A percentile compares a stretch with the other conserved stretches of the same genome.
These are phyloP conservation scores for Rousettus madagascariensis DNA, from an alignment of 2,797 vertebrate genomes.

Conservation along the genomic window DNA sequence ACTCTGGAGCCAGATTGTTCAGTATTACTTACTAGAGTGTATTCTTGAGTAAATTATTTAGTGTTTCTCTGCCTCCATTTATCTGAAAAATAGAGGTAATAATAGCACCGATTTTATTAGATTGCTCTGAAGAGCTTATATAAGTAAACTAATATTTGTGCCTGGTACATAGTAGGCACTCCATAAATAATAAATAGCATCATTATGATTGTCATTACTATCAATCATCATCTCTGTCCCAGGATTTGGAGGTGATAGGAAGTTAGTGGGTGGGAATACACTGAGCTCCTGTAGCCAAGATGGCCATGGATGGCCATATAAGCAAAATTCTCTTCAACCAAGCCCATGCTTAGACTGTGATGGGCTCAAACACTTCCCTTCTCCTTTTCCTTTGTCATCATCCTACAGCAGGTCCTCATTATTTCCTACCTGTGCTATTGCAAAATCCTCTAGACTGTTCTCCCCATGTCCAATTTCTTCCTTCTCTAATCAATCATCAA, in stretches of 20 bases:
- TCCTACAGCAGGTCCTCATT: background rate
- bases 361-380: background rate
- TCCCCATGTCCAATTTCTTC: background rate
- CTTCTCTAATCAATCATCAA: background rate
- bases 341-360: background rate
- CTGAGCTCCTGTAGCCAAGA: background rate
- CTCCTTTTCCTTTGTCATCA: background rate
- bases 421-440: background rate
- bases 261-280: background rate
- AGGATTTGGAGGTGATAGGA: background rate
- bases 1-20: background rate
- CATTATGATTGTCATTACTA: background rate
- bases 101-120: background rate
- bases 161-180: background rate
- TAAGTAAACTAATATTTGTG: background rate
- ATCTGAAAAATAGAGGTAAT: background rate
- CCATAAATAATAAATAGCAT: background rate
- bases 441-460: background rate
- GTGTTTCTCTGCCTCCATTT: conserved; percentile 5
- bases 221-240: background rate
- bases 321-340: background rate
- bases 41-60: background rate
- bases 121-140: background rate
- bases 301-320: background rate
- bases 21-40: background rate